Base-by-base conservation (phyloP, 2,797 vertebrate species). In the Rallus crepitans region DNA sequence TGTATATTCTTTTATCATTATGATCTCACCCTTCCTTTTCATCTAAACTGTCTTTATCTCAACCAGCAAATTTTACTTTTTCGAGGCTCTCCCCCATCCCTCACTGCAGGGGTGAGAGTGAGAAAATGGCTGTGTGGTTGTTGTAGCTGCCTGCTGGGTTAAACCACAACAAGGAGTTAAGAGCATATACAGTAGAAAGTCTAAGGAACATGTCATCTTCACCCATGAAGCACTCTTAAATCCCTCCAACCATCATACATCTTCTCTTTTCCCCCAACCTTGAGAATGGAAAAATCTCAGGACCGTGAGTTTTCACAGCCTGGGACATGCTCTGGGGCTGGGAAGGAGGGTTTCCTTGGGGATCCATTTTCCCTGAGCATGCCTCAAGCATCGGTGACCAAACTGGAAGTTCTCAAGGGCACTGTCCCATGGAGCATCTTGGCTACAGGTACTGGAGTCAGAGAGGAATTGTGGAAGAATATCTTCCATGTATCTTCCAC, bases 211-310 rank as follows among this genome's bases (percentile, higher is more conserved):
- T 23, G 37, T 37, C 37, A 37, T 37, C 75, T 39, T 83, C 18
- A 15, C 15, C 7, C 40, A 65, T 40, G 23, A 78, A 69, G 28
- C 9, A 70, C 20, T 59, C 33, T 73, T 81, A 63, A 88, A 66
- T 59, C 2, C 6, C 9, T 4, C 0, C 0, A 0, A 12, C 19
- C 40, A 60, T 37, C 28, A 65, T 15, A 69, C 15, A 40, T 31
- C 12, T 64, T 83, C n/a, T 24, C 28, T 75, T 91, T 53, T 71
- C 57, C 50, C 40, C 40, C 31, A 73, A 18, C 39, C 53, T 50
- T 47, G 50, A 56, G 48, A 92, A 82, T 0, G 0, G 28, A 8
- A 90, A 84, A 68, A 25, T 71, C n/a, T 68, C 39, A 77, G 31
- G 33, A 83, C 15, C 18, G 64, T 78, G 61, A 59, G 23, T 55